Evolutionary conservation across 2,113 vertebrate genomes (phyloP).

Genomic region (Corythaeola cristata): DNA sequence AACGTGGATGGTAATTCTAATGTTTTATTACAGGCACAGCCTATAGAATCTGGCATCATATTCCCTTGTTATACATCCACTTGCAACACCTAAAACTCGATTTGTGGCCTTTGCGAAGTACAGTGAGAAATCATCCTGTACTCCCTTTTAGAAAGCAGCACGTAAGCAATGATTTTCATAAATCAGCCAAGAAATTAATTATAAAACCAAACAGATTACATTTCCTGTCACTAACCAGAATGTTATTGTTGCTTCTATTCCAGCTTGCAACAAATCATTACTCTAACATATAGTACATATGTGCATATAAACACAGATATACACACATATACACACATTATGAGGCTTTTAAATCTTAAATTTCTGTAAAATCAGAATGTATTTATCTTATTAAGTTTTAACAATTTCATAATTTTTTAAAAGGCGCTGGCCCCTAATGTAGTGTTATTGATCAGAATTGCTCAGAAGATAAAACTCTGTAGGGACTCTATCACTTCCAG

Average conservation of each 20-base stretch:
- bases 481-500: neutral
- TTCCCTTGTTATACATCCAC: neutral
- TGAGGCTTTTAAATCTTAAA: neutral
- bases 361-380: neutral
- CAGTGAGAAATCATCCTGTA: neutral
- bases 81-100: neutral
- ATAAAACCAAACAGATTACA: neutral
- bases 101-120: neutral
- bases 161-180: neutral
- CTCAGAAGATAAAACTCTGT: slow-evolving; percentile 36
- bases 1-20: neutral
- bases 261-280: neutral
- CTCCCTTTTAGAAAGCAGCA: neutral
- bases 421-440: neutral
- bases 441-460: slow-evolving; percentile 47
- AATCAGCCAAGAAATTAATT: neutral
- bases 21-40: neutral
- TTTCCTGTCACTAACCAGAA: neutral
- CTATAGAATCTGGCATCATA: neutral
- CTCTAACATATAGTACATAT: neutral
- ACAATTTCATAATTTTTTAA: slow-evolving; percentile 9
- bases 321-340: neutral
- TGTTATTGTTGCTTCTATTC: neutral
- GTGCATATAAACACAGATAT: neutral
- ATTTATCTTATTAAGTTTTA: slow-evolving; percentile 22